Evolutionary conservation across 2,888 invertebrate genomes (phyloP), one percentile per base, ranked within the genome.

Genomic region (Autographa pulchrina): DNA sequence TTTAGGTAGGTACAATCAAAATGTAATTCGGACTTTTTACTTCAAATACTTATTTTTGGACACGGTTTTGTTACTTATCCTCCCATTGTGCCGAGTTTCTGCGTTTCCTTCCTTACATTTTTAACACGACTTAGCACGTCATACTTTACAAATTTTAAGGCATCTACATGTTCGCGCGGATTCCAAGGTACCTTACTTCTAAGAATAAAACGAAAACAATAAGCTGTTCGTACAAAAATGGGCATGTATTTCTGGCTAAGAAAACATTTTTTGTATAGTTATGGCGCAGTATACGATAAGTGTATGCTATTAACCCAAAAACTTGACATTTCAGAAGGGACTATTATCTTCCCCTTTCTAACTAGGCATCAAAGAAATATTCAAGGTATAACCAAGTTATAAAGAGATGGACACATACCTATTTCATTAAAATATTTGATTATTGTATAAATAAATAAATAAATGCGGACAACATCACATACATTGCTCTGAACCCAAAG

Each of bases 281-380:
- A 52, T 62, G 41, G 25, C 43, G 54, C 52, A 62, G 65, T 68
- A 62, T 66, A 59, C 54, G 68, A 62, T 70, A 71, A 81, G 25
- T 76, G 72, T 61, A 75, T 31, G 79, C 68, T 73, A 78, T 82
- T 82, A 83, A 82, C 82, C 82, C 70, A 82, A 81, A 76, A 81
- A 73, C 82, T 75, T 82, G 84, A 69, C 84, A 82, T 82, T 82
- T 84, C 73, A 59, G 52, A 68, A 72, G 31, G 60, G 80, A 77
- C 70, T 75, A 77, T 75, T 79, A 82, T 72, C 68, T 65, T 56
- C 72, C 83, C 82, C 81, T 65, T 78, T 66, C 59, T 70, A 64
- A 70, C 56, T 52, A 75, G 56, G 31, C 67, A 63, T 54, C 31
- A 54, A 68, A 65, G 56, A 20, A 56, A 62, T 54, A 52, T 66